Conservation (phyloP, 2,888 invertebrate species). For the Leucania comma region DNA sequence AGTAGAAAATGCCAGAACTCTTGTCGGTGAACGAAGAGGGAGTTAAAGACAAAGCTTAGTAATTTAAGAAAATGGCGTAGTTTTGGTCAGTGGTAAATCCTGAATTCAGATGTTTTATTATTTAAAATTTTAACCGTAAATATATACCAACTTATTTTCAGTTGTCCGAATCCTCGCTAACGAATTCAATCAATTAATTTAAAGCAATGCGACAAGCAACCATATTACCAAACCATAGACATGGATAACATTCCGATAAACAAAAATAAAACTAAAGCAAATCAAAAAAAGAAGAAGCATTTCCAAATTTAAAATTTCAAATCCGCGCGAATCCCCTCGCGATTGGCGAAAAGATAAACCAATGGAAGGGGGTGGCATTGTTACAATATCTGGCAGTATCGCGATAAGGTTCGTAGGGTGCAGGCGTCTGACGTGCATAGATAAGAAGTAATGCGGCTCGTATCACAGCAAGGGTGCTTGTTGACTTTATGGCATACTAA, state of each 20-base stretch:
- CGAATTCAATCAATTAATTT: not conserved
- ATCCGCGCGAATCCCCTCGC: slow-evolving; percentile 74
- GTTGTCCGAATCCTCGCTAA: no score
- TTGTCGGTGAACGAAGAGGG: no score
- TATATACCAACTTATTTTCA: no score
- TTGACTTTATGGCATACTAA: slow-evolving; percentile 83
- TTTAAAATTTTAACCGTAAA: not conserved
- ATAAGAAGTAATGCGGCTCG: slow-evolving; percentile 84
- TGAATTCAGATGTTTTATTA: not conserved
- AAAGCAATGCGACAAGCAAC: not conserved
- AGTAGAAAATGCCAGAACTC: no score
- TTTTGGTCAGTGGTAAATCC: not conserved
- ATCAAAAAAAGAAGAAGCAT: slow-evolving; percentile 31
- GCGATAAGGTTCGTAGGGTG: slow-evolving; percentile 85
- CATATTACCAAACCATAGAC: not conserved
- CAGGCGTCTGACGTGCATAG: slow-evolving; percentile 82
- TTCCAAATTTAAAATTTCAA: slow-evolving; percentile 70
- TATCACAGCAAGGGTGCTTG: slow-evolving; percentile 75
- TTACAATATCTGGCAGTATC: slow-evolving; percentile 87
- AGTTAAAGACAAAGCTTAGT: no score
- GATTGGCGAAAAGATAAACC: slow-evolving; percentile 85
- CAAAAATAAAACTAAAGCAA: slow-evolving; percentile 16
- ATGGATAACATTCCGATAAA: not conserved
- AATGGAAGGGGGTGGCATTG: slow-evolving; percentile 80
- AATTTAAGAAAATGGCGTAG: no score